Conservation (phyloP, 2,888 invertebrate species). For the Synanthedon tipuliformis region DNA sequence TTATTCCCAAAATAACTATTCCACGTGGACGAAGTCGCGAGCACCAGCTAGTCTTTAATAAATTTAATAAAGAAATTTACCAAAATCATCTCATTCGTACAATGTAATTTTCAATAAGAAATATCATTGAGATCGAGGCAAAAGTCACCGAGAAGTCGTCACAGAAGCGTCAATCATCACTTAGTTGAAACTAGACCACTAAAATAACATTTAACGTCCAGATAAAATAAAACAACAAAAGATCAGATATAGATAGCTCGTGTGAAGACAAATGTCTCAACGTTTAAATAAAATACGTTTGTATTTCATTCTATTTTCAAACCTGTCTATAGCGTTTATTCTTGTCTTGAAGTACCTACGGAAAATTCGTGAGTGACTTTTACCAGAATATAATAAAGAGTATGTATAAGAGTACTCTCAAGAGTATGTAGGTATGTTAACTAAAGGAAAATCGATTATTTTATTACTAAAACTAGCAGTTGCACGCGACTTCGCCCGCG, state of each 20-base stretch:
- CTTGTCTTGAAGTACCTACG: neutral
- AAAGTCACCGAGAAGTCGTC: conserved; percentile 17
- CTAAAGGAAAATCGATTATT: no score
- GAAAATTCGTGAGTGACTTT: neutral
- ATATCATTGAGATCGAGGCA: no score
- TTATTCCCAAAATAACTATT: no score
- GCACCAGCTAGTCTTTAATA: no score
- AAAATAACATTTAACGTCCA: conserved; percentile 31
- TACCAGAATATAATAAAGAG: neutral
- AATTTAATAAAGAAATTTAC: no score
- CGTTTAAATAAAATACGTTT: conserved; percentile 25
- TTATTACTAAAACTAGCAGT: no score
- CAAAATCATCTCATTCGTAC: no score
- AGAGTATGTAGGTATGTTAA: no score
- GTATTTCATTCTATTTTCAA: neutral
- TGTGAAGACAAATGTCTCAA: conserved; percentile 38
- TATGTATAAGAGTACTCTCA: no score
- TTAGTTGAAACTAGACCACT: conserved; percentile 25
- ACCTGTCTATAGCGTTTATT: neutral
- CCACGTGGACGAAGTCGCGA: no score
- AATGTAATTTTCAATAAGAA: no score
- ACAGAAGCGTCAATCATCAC: conserved; percentile 41
- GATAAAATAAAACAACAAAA: conserved; percentile 37
- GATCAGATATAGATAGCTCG: conserved; percentile 40
- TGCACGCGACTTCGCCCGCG: no score